Conservation (phyloP, 1,140 invertebrate species). For the Campoletis sonorensis region DNA sequence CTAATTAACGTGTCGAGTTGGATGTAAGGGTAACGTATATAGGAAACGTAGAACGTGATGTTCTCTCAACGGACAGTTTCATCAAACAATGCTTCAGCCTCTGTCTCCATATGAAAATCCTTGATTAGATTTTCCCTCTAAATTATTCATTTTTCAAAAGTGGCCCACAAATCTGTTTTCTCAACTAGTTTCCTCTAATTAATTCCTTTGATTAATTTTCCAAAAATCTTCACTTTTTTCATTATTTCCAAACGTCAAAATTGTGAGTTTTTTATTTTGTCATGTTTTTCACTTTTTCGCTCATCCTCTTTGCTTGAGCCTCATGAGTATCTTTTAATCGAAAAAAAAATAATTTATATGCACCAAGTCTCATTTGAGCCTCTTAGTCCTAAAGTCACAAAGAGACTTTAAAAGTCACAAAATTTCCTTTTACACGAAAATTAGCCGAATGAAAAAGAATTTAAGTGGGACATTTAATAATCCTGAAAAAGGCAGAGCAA, state of each 20-base stretch:
- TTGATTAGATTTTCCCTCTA: background rate
- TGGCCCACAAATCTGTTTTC: background rate
- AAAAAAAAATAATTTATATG: background rate
- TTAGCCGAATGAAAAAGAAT: too few relatives aligned
- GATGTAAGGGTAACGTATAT: background rate
- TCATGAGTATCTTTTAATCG: background rate
- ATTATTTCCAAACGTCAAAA: background rate
- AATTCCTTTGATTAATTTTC: too few relatives aligned
- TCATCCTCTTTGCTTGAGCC: background rate
- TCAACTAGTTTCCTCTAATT: too few relatives aligned
- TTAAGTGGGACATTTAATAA: too few relatives aligned
- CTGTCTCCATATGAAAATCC: background rate
- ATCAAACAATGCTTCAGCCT: background rate
- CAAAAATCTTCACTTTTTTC: background rate
- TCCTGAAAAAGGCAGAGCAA: too few relatives aligned
- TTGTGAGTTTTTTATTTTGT: too few relatives aligned
- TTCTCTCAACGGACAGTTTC: constrained; percentile 6
- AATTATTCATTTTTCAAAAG: background rate
- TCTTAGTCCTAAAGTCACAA: too few relatives aligned
- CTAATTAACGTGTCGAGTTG: constrained; percentile 32
- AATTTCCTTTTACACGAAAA: too few relatives aligned
- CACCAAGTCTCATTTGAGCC: too few relatives aligned
- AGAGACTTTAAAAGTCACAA: too few relatives aligned
- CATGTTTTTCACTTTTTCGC: background rate
- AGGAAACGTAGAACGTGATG: background rate